phyloP scores from a whole-genome alignment of 2,113 vertebrate genomes.

The Larimichthys crocea region DNA sequence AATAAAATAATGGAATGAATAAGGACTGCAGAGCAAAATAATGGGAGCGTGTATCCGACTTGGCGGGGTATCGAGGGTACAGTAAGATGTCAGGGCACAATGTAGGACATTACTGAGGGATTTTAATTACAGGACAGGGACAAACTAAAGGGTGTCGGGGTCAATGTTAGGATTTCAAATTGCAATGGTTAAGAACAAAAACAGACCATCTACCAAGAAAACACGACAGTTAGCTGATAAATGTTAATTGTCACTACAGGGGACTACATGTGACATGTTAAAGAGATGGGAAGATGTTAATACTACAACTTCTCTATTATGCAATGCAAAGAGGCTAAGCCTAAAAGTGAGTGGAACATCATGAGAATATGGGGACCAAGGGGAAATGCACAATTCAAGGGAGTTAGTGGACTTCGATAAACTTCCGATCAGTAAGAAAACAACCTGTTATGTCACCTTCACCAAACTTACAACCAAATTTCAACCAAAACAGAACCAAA shows the following conservation, averaged over 20 bases:
- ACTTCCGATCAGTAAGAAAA: slow-evolving; percentile 21
- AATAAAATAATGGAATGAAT: slow-evolving; percentile 60
- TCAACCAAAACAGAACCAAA: slow-evolving; percentile 71
- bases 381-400: slow-evolving; percentile 28
- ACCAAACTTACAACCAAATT: slow-evolving; percentile 71
- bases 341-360: slow-evolving; percentile 34
- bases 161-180: slow-evolving; percentile 47
- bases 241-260: slow-evolving; percentile 31
- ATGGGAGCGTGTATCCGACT: slow-evolving; percentile 40
- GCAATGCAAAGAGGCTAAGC: slow-evolving; percentile 19
- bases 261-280: slow-evolving; percentile 40
- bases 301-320: slow-evolving; percentile 26
- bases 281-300: slow-evolving; percentile 46
- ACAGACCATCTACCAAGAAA: slow-evolving; percentile 50
- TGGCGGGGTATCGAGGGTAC: slow-evolving; percentile 31
- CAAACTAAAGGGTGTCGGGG: slow-evolving; percentile 49
- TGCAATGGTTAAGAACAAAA: slow-evolving; percentile 55
- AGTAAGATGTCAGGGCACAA: slow-evolving; percentile 50
- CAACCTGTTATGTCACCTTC: slow-evolving; percentile 37
- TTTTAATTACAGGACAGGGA: slow-evolving; percentile 60
- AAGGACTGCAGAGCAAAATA: slow-evolving; percentile 44
- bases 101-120: slow-evolving; percentile 45
- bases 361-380: slow-evolving; percentile 37
- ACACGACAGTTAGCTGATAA: slow-evolving; percentile 54
- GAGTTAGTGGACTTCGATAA: slow-evolving; percentile 55